Evolutionary conservation across 1,140 invertebrate species (phyloP).

Genomic region (Drosophila carrolli): DNA sequence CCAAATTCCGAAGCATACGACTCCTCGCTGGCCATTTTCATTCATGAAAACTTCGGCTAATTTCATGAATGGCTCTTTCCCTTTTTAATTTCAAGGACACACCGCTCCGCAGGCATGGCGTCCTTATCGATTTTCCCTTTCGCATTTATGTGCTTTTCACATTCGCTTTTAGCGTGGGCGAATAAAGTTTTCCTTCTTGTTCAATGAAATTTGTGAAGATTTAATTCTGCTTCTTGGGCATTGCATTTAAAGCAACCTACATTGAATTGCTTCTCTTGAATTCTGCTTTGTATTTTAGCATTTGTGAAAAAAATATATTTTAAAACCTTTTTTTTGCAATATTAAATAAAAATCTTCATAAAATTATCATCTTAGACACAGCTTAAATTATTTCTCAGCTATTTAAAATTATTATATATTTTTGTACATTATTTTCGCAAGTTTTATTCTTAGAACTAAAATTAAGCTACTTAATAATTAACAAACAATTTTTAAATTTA

Average conservation of each 20-base stretch:
- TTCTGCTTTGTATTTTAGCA: background rate
- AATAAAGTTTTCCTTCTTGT: constrained; percentile 20
- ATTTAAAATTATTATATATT: too few relatives aligned
- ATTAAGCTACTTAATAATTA: too few relatives aligned
- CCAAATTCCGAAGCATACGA: constrained; percentile 17
- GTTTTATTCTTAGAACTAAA: too few relatives aligned
- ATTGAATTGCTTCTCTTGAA: background rate
- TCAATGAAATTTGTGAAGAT: constrained; percentile 23
- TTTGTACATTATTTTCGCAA: too few relatives aligned
- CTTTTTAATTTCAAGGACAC: constrained; percentile 64
- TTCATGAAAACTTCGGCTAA: constrained; percentile 55
- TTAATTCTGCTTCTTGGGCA: constrained; percentile 1
- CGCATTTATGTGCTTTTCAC: constrained; percentile 33
- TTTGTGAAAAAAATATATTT: background rate
- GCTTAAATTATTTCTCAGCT: too few relatives aligned
- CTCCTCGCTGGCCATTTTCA: constrained; percentile 37
- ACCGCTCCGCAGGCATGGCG: constrained; percentile 43
- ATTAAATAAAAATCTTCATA: too few relatives aligned
- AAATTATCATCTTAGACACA: too few relatives aligned
- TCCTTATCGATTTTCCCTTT: constrained; percentile 72
- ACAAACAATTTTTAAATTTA: too few relatives aligned
- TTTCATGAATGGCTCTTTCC: constrained; percentile 67
- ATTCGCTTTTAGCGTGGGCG: constrained; percentile 43
- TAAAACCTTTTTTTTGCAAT: too few relatives aligned
- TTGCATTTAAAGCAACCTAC: constrained; percentile 14